Percentiles rank a stretch among this genome's conserved stretches.
phyloP scores from a whole-genome alignment of 2,888 invertebrate species.

The Ophioninae sp. region DNA sequence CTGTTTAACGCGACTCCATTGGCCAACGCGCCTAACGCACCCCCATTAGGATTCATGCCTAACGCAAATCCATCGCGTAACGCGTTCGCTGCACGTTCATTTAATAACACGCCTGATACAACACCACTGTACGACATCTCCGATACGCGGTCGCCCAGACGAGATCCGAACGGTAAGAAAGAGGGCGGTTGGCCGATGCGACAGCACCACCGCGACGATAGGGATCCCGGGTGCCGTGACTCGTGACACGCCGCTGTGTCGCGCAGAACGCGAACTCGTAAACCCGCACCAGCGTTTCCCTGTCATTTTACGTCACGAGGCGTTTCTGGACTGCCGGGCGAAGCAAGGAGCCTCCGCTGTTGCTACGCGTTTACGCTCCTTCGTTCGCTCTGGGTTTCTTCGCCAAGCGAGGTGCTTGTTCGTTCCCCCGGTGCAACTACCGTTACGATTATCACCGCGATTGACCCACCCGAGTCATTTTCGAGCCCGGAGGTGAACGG shows the following conservation, averaged over 20 bases:
- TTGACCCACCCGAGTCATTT: neutral
- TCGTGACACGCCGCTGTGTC: conserved; percentile 77
- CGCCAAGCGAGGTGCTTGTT: neutral
- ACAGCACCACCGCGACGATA: conserved; percentile 57
- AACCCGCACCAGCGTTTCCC: conserved; percentile 71
- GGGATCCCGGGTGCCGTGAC: conserved; percentile 69
- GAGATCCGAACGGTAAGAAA: conserved; percentile 8
- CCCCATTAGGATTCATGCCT: neutral
- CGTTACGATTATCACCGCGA: neutral
- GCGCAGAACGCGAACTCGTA: conserved; percentile 79
- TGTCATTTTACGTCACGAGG: conserved; percentile 44
- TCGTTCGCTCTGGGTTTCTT: conserved; percentile 29
- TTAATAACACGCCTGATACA: neutral
- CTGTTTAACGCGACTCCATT: neutral
- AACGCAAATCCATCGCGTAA: neutral
- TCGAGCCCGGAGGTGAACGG: neutral
- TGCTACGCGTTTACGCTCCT: conserved; percentile 27
- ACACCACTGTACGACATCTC: neutral
- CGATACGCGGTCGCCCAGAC: neutral
- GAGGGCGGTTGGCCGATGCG: conserved; percentile 6
- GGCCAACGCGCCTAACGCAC: neutral
- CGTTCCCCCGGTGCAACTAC: neutral
- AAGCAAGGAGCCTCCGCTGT: conserved; percentile 30
- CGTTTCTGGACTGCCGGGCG: conserved; percentile 27
- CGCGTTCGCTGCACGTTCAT: neutral